phyloP scores from a whole-genome alignment of 2,113 vertebrate genomes.

The Sisor rabdophorus region DNA sequence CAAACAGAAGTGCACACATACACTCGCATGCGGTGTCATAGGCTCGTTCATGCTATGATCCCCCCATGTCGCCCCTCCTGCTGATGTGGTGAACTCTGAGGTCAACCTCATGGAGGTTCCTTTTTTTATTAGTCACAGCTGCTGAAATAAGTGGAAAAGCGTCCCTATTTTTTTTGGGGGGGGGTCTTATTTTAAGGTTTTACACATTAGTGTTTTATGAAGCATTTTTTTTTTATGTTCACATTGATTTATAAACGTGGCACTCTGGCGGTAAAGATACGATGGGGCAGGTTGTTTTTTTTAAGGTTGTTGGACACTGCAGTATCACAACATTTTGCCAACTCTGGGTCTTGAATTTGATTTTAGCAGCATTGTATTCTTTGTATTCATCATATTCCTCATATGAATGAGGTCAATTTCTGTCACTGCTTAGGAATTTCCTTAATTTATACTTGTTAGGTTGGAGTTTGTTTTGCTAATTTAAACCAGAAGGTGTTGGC shows the following conservation, averaged over 20 bases:
- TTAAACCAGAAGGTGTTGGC: conserved; percentile 65
- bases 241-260: conserved; percentile 56
- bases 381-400: no score
- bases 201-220: conserved; percentile 66
- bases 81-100: conserved; percentile 59
- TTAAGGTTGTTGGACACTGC: conserved; percentile 31
- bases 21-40: conserved; percentile 41
- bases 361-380: conserved; percentile 54
- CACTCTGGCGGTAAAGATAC: conserved; percentile 40
- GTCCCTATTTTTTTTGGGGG: conserved; percentile 37
- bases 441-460: conserved; percentile 66
- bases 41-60: conserved; percentile 38
- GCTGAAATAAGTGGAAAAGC: conserved; percentile 46
- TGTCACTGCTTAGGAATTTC: conserved; percentile 68
- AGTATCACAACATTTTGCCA: conserved; percentile 59
- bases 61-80: conserved; percentile 49
- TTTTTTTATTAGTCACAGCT: conserved; percentile 56
- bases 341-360: conserved; percentile 60
- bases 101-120: conserved; percentile 50
- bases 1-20: conserved; percentile 56
- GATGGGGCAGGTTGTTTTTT: conserved; percentile 53
- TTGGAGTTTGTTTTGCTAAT: conserved; percentile 68
- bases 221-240: conserved; percentile 56
- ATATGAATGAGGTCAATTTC: conserved; percentile 53
- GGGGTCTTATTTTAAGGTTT: conserved; percentile 54